A percentile compares a stretch with the other conserved stretches of the same genome.
phyloP scores from a whole-genome alignment of 1,140 invertebrate species.

The Prorops nasuta region DNA sequence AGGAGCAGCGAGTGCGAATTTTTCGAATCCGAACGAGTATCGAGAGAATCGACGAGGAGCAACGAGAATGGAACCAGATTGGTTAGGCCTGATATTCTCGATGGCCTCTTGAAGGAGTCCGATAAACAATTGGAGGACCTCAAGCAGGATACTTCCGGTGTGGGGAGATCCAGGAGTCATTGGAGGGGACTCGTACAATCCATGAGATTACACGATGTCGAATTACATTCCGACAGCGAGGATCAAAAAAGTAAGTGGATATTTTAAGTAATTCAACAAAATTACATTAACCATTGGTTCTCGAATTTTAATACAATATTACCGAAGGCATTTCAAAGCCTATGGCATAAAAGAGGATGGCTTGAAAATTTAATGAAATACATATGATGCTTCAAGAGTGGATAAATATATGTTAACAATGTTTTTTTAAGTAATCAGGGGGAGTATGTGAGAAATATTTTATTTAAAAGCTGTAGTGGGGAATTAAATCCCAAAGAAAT shows the following conservation, averaged over 20 bases:
- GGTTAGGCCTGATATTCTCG: constrained; percentile 42
- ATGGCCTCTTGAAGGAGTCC: constrained; percentile 44
- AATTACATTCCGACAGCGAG: constrained; percentile 45
- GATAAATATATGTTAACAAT: too few species aligned
- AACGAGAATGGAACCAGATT: constrained; percentile 10
- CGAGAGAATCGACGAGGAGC: constrained; percentile 1
- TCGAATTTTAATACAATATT: too few species aligned
- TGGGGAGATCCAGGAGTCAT: constrained; percentile 34
- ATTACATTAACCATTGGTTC: too few species aligned
- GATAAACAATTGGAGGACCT: constrained; percentile 39
- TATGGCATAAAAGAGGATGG: too few species aligned
- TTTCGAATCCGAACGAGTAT: constrained; percentile 1
- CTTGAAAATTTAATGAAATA: too few species aligned
- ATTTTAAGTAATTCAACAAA: too few species aligned
- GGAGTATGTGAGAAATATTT: too few species aligned
- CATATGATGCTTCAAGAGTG: too few species aligned
- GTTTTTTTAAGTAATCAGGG: too few species aligned
- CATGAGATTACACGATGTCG: constrained; percentile 41
- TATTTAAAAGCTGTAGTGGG: too few species aligned
- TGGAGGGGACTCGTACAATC: constrained; percentile 38
- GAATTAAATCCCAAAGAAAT: too few species aligned
- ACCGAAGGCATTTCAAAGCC: too few species aligned
- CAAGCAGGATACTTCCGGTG: constrained; percentile 26
- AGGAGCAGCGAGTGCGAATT: constrained; percentile 1
- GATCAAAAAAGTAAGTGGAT: constrained; percentile 46